Evolutionary conservation across 2,113 vertebrate species (phyloP).

Genomic region (Morphnarchus princeps): DNA sequence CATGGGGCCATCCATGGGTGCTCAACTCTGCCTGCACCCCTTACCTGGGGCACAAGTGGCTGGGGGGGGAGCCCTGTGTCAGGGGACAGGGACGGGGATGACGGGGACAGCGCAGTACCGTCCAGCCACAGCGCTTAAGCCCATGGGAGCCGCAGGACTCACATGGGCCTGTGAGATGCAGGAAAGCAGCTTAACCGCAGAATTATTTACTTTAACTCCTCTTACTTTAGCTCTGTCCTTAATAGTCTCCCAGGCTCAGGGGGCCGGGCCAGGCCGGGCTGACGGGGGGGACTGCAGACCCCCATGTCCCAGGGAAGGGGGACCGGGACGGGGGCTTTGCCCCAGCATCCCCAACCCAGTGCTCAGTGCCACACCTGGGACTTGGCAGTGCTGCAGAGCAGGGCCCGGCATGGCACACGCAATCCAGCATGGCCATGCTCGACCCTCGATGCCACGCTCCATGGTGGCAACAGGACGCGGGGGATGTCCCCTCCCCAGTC

Average conservation of each 20-base stretch:
- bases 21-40: fast-evolving
- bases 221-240: slow-evolving; percentile 54
- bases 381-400: fast-evolving
- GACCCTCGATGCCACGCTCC: fast-evolving
- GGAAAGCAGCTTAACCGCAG: slow-evolving; percentile 56
- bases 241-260: slow-evolving; percentile 35
- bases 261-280: background rate
- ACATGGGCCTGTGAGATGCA: background rate
- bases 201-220: slow-evolving; percentile 58
- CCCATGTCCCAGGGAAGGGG: background rate
- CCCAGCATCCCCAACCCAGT: fast-evolving
- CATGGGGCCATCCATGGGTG: fast-evolving
- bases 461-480: fast-evolving
- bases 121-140: background rate
- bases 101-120: fast-evolving
- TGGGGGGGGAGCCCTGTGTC: fast-evolving
- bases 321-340: fast-evolving
- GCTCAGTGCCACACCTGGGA: fast-evolving
- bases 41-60: fast-evolving
- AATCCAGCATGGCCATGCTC: fast-evolving
- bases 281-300: background rate
- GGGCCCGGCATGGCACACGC: fast-evolving
- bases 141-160: background rate
- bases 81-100: background rate
- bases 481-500: background rate